A percentile compares a stretch with the other conserved stretches of the same genome.
phyloP scores from a whole-genome alignment of 2,797 vertebrate genomes.

The Lepus townsendii region DNA sequence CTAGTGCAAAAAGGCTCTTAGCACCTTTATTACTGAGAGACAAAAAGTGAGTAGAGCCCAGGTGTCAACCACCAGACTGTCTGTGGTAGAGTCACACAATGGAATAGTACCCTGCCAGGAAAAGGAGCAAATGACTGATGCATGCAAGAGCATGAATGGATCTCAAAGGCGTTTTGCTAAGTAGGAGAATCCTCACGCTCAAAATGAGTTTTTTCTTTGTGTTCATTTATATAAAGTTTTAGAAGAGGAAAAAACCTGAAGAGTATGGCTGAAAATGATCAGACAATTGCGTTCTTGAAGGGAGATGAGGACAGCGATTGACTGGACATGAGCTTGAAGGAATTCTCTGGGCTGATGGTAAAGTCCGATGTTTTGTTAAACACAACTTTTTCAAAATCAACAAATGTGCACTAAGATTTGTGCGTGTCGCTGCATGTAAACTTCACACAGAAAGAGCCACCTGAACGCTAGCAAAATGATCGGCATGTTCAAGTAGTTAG shows the following conservation, averaged over 20 bases:
- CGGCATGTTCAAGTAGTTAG: background rate
- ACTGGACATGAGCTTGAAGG: background rate
- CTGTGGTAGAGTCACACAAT: background rate
- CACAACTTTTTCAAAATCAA: slow-evolving; percentile 1
- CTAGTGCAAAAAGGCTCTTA: background rate
- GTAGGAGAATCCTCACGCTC: background rate
- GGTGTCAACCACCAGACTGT: background rate
- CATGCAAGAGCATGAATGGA: background rate
- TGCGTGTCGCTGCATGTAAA: background rate
- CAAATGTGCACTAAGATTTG: background rate
- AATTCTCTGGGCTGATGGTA: background rate
- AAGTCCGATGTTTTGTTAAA: background rate
- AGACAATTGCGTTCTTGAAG: background rate
- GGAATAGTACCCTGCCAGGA: background rate
- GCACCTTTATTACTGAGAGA: background rate
- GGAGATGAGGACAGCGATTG: background rate
- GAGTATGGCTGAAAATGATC: background rate
- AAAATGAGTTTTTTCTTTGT: background rate
- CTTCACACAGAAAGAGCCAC: background rate
- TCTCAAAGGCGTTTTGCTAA: background rate
- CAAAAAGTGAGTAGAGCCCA: background rate
- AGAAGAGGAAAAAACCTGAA: background rate
- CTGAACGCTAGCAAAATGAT: slow-evolving; percentile 8
- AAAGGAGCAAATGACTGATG: background rate
- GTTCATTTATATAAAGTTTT: slow-evolving; percentile 49